phyloP scores from a whole-genome alignment of 2,797 vertebrate species.

The Protosalanx chinensis region DNA sequence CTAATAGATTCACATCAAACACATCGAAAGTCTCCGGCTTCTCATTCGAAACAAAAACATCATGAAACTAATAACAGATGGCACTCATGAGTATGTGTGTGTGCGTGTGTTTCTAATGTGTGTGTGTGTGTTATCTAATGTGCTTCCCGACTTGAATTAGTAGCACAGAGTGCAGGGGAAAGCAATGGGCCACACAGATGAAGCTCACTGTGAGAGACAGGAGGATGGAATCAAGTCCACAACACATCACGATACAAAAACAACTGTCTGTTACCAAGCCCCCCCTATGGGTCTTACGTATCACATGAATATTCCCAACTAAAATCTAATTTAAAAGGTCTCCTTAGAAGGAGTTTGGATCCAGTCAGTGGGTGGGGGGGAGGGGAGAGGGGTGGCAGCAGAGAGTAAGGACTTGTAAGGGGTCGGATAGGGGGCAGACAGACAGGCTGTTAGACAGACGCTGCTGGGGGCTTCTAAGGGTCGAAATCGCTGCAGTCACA shows the following conservation, averaged over 20 bases:
- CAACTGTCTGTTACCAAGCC: slow-evolving; percentile 11
- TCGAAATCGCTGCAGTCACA: slow-evolving; percentile 48
- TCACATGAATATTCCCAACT: slow-evolving; percentile 21
- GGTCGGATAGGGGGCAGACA: not conserved
- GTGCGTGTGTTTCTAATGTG: too few relatives aligned
- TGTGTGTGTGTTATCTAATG: slow-evolving; percentile 7
- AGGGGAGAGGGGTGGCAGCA: not conserved
- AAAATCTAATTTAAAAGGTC: slow-evolving; percentile 29
- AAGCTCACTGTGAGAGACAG: slow-evolving; percentile 17
- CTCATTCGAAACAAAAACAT: not conserved
- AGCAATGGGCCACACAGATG: slow-evolving; percentile 20
- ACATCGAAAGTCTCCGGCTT: not conserved
- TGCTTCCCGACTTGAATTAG: slow-evolving; percentile 17
- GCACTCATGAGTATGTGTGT: not conserved
- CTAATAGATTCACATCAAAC: not conserved
- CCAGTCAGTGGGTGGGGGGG: slow-evolving; percentile 6
- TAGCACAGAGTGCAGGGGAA: slow-evolving; percentile 7
- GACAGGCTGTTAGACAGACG: slow-evolving; percentile 29
- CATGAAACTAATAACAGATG: slow-evolving; percentile 1
- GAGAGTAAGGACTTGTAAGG: not conserved
- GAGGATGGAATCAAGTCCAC: slow-evolving; percentile 22
- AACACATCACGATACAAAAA: slow-evolving; percentile 35
- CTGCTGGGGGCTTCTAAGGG: slow-evolving; percentile 18
- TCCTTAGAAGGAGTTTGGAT: not conserved
- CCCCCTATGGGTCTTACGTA: slow-evolving; percentile 26